Conservation (phyloP, 1,140 invertebrate species). For the Drosophila funebris region DNA sequence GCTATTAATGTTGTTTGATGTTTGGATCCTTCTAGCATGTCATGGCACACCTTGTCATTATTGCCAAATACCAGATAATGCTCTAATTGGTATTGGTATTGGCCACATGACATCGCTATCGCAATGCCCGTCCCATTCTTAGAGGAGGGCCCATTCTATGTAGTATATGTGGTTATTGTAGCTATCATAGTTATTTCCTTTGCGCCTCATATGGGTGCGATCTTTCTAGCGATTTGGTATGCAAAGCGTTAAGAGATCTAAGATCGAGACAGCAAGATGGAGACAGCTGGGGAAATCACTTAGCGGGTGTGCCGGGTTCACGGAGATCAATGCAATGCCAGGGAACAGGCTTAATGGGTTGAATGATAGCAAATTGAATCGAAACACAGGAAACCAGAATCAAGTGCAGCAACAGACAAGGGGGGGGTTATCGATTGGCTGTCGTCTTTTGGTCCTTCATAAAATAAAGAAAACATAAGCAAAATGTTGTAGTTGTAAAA, state of each 20-base stretch:
- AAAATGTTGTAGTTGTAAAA: conserved; percentile 47
- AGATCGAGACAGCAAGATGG: conserved; percentile 16
- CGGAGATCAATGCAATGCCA: conserved; percentile 31
- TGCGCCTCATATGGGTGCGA: conserved; percentile 46
- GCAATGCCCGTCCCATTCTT: conserved; percentile 19
- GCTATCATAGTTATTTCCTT: conserved; percentile 22
- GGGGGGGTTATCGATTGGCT: conserved; percentile 9
- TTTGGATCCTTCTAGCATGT: conserved; percentile 4
- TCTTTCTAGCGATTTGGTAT: conserved; percentile 46
- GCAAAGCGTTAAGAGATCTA: conserved; percentile 43
- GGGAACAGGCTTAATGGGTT: conserved; percentile 18
- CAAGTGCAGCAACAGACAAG: neutral
- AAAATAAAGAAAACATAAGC: conserved; percentile 5
- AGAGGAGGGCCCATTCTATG: conserved; percentile 26
- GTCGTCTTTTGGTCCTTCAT: conserved; percentile 26
- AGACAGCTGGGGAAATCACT: conserved; percentile 51
- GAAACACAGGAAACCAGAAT: conserved; percentile 3
- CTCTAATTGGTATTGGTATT: conserved; percentile 65
- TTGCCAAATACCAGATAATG: conserved; percentile 57
- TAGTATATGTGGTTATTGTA: conserved; percentile 31
- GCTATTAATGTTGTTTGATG: conserved; percentile 8
- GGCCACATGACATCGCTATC: conserved; percentile 26
- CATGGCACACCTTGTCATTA: conserved; percentile 43
- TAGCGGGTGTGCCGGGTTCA: conserved; percentile 53
- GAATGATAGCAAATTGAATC: conserved; percentile 4